Conservation (phyloP, 2,113 vertebrate species). For the Indicator indicator region DNA sequence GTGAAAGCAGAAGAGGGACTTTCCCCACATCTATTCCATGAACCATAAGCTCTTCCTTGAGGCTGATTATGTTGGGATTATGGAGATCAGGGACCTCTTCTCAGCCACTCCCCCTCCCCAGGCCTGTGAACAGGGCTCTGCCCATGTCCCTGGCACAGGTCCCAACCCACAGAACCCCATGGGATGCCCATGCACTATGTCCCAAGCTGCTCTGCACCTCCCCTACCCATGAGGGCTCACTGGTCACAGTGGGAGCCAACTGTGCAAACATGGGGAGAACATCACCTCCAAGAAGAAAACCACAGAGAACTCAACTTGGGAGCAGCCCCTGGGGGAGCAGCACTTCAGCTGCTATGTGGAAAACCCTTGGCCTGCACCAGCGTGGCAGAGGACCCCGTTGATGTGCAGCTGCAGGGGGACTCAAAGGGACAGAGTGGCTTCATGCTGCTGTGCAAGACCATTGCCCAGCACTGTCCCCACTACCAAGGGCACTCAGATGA, state of each 20-base stretch:
- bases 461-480: background rate
- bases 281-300: background rate
- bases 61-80: background rate
- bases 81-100: background rate
- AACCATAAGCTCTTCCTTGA: background rate
- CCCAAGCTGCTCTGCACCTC: background rate
- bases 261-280: rapidly evolving
- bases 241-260: background rate
- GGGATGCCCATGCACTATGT: background rate
- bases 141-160: background rate
- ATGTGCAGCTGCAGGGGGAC: rapidly evolving
- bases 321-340: background rate
- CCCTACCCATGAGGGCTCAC: background rate
- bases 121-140: rapidly evolving
- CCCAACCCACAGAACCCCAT: rapidly evolving
- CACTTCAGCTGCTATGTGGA: rapidly evolving
- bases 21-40: background rate
- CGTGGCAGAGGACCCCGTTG: background rate
- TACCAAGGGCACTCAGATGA: background rate
- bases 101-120: background rate
- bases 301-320: background rate
- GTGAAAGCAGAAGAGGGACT: background rate
- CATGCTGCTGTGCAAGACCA: rapidly evolving
- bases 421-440: background rate
- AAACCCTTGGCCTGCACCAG: background rate